Evolutionary conservation across 1,140 invertebrate species (phyloP), one percentile per base, ranked within the genome.

Genomic region (Meloidogyne floridensis): DNA sequence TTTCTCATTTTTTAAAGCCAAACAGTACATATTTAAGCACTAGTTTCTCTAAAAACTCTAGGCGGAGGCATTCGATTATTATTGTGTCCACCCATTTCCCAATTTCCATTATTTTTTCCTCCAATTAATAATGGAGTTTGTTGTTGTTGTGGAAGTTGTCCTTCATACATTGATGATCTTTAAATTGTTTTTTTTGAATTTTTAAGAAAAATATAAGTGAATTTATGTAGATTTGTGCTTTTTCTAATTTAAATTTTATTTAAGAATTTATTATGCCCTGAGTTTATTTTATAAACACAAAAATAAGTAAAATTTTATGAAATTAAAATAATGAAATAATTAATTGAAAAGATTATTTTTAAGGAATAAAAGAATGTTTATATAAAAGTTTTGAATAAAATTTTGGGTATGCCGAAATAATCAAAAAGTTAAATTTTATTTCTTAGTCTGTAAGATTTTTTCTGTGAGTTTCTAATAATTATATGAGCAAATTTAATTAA

Each of bases 71-170:
- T 65, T 65, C 59, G 4, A 65, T 65, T 54, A 54, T 54, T 54
- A 54, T 54, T 54, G 2, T 32, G 32, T 32, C 32, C n/a, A n/a
- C 59, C 59, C 59, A 65, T 65, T 65, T 65, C 59, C 59, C 59
- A 65, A 65, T 65, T 65, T 65, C 59, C 59, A 65, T 65, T 65
- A 65, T 65, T 65, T 65, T 65, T 65, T 65, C 59, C 59, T n/a
- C 59, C 59, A 65, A 65, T 65, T 65, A 65, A 47, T 47, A 47
- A 65, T 65, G 59, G 59, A 65, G 59, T 65, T 65, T 15, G 15
- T 65, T 65, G 59, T 65, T 65, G 59, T 65, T 65, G 59, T 65
- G 4, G 15, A n/a, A 5, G 20, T 0, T 20, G 20, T 0, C 20
- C 20, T 20, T 20, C 59, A 65, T 65, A 65, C 4, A 65, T 65